Percentiles rank a stretch among this genome's conserved stretches.
Conservation (phyloP, 1,140 invertebrate genomes). For the Tachypleus tridentatus region DNA sequence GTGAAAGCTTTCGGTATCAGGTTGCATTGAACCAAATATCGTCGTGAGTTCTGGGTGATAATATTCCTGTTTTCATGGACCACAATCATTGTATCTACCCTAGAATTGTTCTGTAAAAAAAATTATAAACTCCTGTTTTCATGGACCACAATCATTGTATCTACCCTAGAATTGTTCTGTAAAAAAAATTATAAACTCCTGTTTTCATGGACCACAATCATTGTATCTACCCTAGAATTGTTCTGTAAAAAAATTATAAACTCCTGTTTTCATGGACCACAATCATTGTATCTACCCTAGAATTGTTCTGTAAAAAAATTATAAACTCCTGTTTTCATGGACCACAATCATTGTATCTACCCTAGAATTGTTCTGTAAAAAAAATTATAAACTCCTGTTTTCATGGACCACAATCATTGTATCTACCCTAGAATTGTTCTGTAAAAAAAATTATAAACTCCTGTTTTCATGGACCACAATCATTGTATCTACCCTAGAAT, state of each 20-base stretch:
- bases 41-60: constrained; percentile 59
- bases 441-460: too few species aligned
- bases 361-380: constrained; percentile 47
- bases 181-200: too few species aligned
- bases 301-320: constrained; percentile 39
- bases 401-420: constrained; percentile 67
- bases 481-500: constrained; percentile 54
- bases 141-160: constrained; percentile 60
- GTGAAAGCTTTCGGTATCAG: constrained; percentile 64
- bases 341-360: constrained; percentile 58
- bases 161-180: constrained; percentile 47
- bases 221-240: constrained; percentile 54
- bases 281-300: constrained; percentile 57
- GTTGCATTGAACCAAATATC: constrained; percentile 61
- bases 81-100: constrained; percentile 57
- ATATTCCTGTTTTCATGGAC: constrained; percentile 67
- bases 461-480: constrained; percentile 66
- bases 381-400: too few species aligned
- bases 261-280: constrained; percentile 64
- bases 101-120: constrained; percentile 43
- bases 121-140: constrained; percentile 64
- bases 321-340: constrained; percentile 62
- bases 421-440: constrained; percentile 47
- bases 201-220: constrained; percentile 66
- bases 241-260: too few species aligned